These are phyloP conservation scores for Nephrotoma flavescens DNA, from an alignment of 2,888 invertebrate genomes.

Conservation along the genomic window DNA sequence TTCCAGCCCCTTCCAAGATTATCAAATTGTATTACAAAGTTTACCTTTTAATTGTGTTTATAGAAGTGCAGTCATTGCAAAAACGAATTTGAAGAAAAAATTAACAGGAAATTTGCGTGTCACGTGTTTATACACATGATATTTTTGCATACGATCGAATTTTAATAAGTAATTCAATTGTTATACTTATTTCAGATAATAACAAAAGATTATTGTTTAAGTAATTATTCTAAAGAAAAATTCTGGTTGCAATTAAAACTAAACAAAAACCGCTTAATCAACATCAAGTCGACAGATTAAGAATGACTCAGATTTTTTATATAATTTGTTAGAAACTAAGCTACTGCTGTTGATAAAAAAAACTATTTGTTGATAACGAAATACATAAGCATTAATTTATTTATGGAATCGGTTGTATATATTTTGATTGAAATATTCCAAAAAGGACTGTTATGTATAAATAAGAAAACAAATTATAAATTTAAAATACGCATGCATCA, in stretches of 20 bases:
- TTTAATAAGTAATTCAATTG: neutral
- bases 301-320: neutral
- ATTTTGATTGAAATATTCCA: neutral
- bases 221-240: neutral
- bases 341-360: neutral
- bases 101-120: neutral
- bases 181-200: neutral
- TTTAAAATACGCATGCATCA: neutral
- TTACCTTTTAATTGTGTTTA: no score
- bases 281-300: neutral
- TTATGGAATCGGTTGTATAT: neutral
- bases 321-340: neutral
- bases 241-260: neutral
- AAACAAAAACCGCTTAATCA: neutral
- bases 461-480: neutral
- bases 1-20: no score
- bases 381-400: neutral
- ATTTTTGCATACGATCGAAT: neutral
- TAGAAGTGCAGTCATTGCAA: no score
- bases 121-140: neutral
- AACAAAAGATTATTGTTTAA: neutral
- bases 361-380: neutral
- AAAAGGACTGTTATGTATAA: neutral
- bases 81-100: no score
- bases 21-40: no score